Evolutionary conservation across 2,797 vertebrate species (phyloP).

Genomic region (Carduelis carduelis): DNA sequence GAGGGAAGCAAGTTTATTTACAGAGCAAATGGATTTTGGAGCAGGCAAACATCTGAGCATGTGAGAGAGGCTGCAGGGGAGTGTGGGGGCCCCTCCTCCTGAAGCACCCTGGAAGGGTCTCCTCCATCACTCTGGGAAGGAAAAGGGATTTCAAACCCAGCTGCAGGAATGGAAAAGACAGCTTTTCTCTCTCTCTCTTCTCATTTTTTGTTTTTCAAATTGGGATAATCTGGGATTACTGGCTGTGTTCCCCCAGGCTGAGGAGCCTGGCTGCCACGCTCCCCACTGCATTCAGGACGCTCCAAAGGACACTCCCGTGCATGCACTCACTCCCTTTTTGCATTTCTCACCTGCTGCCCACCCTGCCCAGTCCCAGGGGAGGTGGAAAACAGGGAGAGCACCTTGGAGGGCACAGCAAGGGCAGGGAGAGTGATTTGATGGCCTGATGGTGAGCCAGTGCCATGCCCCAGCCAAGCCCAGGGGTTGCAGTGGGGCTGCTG

Average conservation of each 20-base stretch:
- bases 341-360: not conserved
- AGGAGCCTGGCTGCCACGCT: not conserved
- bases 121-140: not conserved
- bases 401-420: not conserved
- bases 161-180: not conserved
- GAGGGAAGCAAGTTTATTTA: conserved; percentile 52
- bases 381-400: not conserved
- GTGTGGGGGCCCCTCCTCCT: not conserved
- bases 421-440: not conserved
- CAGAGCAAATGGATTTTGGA: conserved; percentile 52
- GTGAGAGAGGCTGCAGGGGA: conserved; percentile 21
- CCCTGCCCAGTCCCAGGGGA: accelerated
- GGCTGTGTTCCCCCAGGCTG: not conserved
- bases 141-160: not conserved
- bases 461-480: accelerated
- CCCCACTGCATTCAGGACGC: not conserved
- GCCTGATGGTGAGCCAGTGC: accelerated
- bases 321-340: not conserved
- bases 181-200: not conserved
- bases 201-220: not conserved
- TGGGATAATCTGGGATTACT: conserved; percentile 1
- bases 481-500: not conserved
- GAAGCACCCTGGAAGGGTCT: not conserved
- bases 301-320: not conserved
- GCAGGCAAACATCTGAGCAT: conserved; percentile 48